Conservation (phyloP, 1,140 invertebrate species). For the Bicyclus anynana region DNA sequence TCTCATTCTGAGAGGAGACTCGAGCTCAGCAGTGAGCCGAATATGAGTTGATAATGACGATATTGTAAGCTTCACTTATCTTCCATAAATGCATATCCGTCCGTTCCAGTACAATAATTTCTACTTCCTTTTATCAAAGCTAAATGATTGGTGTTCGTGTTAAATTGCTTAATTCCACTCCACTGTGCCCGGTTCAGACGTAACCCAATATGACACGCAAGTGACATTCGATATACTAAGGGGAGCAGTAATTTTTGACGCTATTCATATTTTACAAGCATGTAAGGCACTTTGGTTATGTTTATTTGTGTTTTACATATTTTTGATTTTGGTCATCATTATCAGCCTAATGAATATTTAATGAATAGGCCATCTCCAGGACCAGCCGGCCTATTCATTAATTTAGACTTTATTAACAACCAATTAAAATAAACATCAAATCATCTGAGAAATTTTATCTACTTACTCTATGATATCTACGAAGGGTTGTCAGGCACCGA, state of each 20-base stretch:
- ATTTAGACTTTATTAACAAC: no score
- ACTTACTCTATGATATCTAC: no score
- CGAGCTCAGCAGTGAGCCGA: no score
- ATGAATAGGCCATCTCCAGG: no score
- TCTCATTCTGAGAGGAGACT: no score
- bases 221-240: constrained; percentile 46
- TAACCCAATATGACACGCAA: constrained; percentile 55
- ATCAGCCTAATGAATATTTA: no score
- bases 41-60: no score
- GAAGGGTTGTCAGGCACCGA: no score
- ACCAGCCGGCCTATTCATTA: no score
- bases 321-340: not conserved
- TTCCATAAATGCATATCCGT: not conserved
- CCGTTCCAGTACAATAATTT: constrained; percentile 19
- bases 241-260: constrained; percentile 32
- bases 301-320: not conserved
- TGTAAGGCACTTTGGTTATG: not conserved
- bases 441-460: no score
- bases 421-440: no score
- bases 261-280: constrained; percentile 5
- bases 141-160: constrained; percentile 41
- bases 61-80: no score
- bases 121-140: constrained; percentile 34
- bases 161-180: constrained; percentile 53
- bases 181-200: constrained; percentile 38